Base-by-base conservation (phyloP, 2,888 invertebrate species). In the Acanthoscelides obtectus region DNA sequence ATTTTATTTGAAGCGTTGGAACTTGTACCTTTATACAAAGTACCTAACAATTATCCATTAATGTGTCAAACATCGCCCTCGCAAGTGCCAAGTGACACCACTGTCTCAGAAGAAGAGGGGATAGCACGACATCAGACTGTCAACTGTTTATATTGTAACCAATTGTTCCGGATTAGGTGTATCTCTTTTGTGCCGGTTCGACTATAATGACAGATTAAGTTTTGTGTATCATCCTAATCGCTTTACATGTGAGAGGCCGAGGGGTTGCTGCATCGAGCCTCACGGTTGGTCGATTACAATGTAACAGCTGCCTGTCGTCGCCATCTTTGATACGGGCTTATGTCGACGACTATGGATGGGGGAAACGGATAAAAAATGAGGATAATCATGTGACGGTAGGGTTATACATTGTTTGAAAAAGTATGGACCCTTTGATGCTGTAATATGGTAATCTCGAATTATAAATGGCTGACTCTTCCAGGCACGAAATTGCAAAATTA, bases 151-250 rank as follows among this genome's bases (percentile, higher is more conserved):
- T 68, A 72, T 74, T 70, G 71, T 71, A 72, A 72, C 72, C 73
- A 71, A 73, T 71, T 71, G 73, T 72, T 66, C 65, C 66, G 74
- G 77, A 77, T 77, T 75, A 75, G 72, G 72, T 72, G 72, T 74
- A 74, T 75, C 75, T 73, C 71, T 72, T 74, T 76, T 75, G 75
- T 75, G 67, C 66, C 70, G 68, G 69, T 70, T 71, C 68, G 70
- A 45, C 64, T 71, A 78, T 77, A 77, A 79, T 78, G 76, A 77
- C 72, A 76, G 79, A 79, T 79, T 79, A 79, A 75, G 78, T 78
- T 79, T 75, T 74, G 75, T 76, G 75, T 76, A 75, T 76, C 74
- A 72, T 73, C 76, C 70, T 79, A 79, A 79, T 79, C 79, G 77
- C 76, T 78, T 78, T 77, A 79, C 22, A 67, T 71, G 71, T 69